Evolutionary conservation across 2,113 vertebrate genomes (phyloP), one percentile per base, ranked within the genome.

Genomic region (Leptosomus discolor): DNA sequence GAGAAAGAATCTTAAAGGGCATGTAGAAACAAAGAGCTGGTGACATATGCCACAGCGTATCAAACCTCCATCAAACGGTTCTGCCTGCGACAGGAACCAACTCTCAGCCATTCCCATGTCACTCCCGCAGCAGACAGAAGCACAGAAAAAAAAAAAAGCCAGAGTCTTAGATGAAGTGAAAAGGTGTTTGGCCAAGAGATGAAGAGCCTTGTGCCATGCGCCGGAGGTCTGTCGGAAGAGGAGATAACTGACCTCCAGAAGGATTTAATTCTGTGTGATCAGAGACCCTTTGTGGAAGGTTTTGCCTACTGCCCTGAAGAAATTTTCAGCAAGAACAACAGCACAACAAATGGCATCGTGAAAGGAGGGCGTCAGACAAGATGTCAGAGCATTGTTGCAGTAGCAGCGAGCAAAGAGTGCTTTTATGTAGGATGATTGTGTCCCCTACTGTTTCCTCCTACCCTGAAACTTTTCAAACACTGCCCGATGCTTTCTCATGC

Each of bases 201-300:
- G 54, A 27, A 14, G 68, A 70, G 36, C 61, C 18, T 2, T 9
- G 61, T 2, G 2, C 54, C 3, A 2, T 7, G 30, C 3, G 3
- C 57, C 23, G 1, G 3, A 76, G 51, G 57, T 19, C 34, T 20
- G 53, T 19, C 32, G 3, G 80, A 19, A 12, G 5, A 1, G 76
- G 48, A 57, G 37, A 9, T 18, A 11, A 2, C 36, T 64, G 78
- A 41, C 73, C 73, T n/a, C 43, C 73, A 48, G 73, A 11, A n/a
- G 46, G 51, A n/a, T 70, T 43, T 27, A 2, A 37, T 30, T 36
- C 84, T 6, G 5, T 29, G 39, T 6, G 27, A 61, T 51, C 68
- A 39, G 29, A 76, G 34, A 30, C 57, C 37, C 60, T 80, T 19
- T 1, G 3, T 5, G 5, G 46, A 71, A 88, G 69, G 43, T 43